Base-by-base conservation (phyloP, 2,888 invertebrate species). In the Perizoma flavofasciatum region DNA sequence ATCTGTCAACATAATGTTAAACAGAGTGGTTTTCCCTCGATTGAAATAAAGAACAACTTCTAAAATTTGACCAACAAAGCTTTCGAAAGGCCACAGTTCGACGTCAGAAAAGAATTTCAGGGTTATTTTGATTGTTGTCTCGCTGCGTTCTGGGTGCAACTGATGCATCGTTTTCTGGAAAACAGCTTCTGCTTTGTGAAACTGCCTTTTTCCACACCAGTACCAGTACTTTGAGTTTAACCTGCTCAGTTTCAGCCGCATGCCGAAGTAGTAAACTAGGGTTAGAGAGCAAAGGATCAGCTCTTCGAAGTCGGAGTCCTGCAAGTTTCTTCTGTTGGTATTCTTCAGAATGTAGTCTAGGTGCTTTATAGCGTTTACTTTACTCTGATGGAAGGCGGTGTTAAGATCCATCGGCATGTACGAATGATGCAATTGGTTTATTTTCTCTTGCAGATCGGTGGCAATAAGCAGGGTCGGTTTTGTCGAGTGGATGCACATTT, bases 261-360 rank as follows among this genome's bases (percentile, higher is more conserved):
- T 86, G 3, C 85, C 87, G 53, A 86, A 87, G 59, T 80, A 86
- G 59, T 84, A 86, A 0, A 86, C 67, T 7, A 81, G 44, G 0
- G 82, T 80, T 22, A 88, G 60, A n/a, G 85, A 70, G 54, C 83
- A 82, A n/a, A 76, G 46, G 0, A 86, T 49, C 0, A 87, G 45
- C 9, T 82, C 75, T n/a, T 79, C 70, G 32, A 78, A 81, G 39
- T 85, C 75, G 0, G 71, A 66, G 4, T 76, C 75, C n/a, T 82
- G 83, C 6, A 86, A 48, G 9, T 35, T 61, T 8, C 47, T 59
- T 35, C 78, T 73, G 7, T 58, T 65, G 0, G 70, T 55, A 39
- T 74, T 59, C 10, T 69, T 72, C 11, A 86, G 63, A 59, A 87
- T 81, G 48, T 49, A 70, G 11, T 72, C 59, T 8, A 83, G 41